Base-by-base conservation (phyloP, 2,888 invertebrate species). In the Entomobrya proxima region DNA sequence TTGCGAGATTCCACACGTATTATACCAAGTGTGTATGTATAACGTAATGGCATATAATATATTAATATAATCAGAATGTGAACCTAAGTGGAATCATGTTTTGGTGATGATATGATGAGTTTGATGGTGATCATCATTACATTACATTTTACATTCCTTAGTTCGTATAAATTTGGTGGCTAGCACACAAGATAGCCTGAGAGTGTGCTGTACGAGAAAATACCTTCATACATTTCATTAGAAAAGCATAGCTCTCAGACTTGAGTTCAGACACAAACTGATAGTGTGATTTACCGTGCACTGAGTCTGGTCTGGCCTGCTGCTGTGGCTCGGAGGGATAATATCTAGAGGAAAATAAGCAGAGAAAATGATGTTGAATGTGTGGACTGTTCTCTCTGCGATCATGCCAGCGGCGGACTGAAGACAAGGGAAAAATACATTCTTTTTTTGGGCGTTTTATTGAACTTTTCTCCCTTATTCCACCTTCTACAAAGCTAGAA, bases 241-340 rank as follows among this genome's bases (percentile, higher is more conserved):
- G 72, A 72, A 72, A 47, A 24, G n/a, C n/a, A n/a, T n/a, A n/a
- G n/a, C n/a, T n/a, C n/a, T n/a, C n/a, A n/a, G n/a, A n/a, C n/a
- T n/a, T n/a, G n/a, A n/a, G n/a, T n/a, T n/a, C 44, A 40, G 7
- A 11, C n/a, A 69, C 7, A 30, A 72, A 72, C 44, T 47, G 72
- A 72, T 72, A 30, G 55, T 78, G 78, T 78, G 78, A 78, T 78
- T 78, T 78, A 78, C 78, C 40, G 32, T 37, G 67, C 55, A 47
- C n/a, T 47, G 11, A 37, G 67, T 13, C 67, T 67, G 37, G 18
- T 30, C 32, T 58, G 32, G 58, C 15, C 30, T 58, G 58, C 32
- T 58, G 13, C 30, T 58, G 58, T 58, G 30, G 58, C 58, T 58
- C n/a, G 58, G n/a, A 58, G 58, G 58, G 30, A 58, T 30, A 58